These are phyloP conservation scores for Probaryconus sp. DNA, from an alignment of 1,140 invertebrate genomes.

Conservation along the genomic window DNA sequence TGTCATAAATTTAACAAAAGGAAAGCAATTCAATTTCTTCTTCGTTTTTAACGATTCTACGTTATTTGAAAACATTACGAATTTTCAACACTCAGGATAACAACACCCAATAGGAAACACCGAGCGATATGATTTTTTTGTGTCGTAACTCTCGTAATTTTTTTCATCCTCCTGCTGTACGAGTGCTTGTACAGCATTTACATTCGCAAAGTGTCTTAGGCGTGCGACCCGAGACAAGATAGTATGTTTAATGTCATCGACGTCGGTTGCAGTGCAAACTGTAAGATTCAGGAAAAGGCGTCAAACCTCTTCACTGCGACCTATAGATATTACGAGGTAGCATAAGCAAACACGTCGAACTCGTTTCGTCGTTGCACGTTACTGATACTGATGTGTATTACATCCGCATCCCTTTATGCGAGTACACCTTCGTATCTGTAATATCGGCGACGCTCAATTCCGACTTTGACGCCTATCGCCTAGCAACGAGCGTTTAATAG, in stretches of 20 bases:
- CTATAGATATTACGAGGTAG: constrained; percentile 34
- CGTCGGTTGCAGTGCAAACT: constrained; percentile 32
- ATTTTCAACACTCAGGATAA: no score
- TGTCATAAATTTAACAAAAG: no score
- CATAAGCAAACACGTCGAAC: constrained; percentile 43
- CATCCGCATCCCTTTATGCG: constrained; percentile 52
- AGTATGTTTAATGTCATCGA: constrained; percentile 41
- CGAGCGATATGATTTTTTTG: no score
- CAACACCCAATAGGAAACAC: no score
- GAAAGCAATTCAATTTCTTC: no score
- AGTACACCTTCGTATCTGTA: constrained; percentile 44
- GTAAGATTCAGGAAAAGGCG: constrained; percentile 40
- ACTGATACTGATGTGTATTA: constrained; percentile 48
- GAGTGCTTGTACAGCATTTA: constrained; percentile 17
- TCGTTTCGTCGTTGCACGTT: constrained; percentile 38
- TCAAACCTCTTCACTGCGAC: constrained; percentile 19
- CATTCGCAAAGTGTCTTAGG: constrained; percentile 30
- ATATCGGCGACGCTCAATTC: constrained; percentile 43
- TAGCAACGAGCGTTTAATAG: constrained; percentile 58
- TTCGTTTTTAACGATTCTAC: no score
- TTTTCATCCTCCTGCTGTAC: no score
- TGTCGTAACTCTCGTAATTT: not conserved
- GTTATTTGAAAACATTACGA: no score
- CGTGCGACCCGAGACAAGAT: constrained; percentile 25
- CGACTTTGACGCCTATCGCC: constrained; percentile 54